Base-by-base conservation (phyloP, 2,113 vertebrate genomes). In the Laticauda colubrina region DNA sequence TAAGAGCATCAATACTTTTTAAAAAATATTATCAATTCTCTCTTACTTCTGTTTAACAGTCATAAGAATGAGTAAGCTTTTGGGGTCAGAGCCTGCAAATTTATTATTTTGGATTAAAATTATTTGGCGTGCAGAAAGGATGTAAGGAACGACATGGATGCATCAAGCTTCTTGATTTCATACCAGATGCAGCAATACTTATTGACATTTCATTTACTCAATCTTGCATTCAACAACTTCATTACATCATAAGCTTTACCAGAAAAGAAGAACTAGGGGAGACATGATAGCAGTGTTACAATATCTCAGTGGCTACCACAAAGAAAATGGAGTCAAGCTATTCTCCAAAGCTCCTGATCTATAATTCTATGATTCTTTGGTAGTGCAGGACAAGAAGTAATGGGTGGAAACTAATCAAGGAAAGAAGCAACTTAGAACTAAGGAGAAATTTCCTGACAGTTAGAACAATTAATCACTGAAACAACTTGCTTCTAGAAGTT, bases 21-120 rank as follows among this genome's bases (percentile, higher is more conserved):
- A 90, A 6, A 6, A 6, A 53, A 34, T 34, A 29, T 20, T 14
- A 61, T 20, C 90, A 59, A 69, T 51, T 91, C 8, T 51, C 56
- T 89, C 20, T 48, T 89, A 39, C 45, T 59, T 94, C 64, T 54
- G 90, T 48, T 94, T 95, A 87, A 23, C 88, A 29, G 26, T 54
- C 12, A 29, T 91, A 89, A 21, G 69, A 81, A 81, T 81, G 34
- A 39, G 18, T 81, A 81, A 81, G 75, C 18, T 81, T 81, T 81
- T 39, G 75, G 34, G 34, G n/a, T 43, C 34, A 81, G 15, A 81
- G 34, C 2, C 75, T 81, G 34, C 34, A 81, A 43, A 81, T 81
- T 43, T 81, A 39, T 81, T 15, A 81, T 39, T 75, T 54, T 54
- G 29, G 14, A 48, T 24, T 93, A 11, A 81, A 75, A 81, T 39